Percentiles rank a stretch among this genome's conserved stretches.
Evolutionary conservation across 1,140 invertebrate genomes (phyloP).

Genomic region (Heliconius congener): DNA sequence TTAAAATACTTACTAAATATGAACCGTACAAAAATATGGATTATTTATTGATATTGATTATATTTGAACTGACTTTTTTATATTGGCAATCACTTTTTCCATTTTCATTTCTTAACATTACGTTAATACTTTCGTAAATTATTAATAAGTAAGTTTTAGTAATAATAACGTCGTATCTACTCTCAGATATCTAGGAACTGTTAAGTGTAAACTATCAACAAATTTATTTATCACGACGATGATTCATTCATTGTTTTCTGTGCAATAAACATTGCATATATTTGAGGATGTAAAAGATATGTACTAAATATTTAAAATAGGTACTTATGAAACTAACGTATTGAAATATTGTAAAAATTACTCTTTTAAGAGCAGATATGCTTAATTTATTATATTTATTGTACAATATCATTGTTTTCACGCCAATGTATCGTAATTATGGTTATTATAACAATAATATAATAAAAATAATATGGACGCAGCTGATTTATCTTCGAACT

Average conservation of each 20-base stretch:
- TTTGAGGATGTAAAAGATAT: not conserved
- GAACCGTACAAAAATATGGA: not conserved
- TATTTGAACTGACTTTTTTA: not conserved
- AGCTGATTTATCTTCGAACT: not conserved
- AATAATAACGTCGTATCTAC: not conserved
- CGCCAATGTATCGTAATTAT: not conserved
- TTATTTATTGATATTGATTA: not conserved
- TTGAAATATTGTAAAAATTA: not conserved
- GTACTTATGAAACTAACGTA: not conserved
- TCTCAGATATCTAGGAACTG: not conserved
- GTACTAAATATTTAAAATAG: not conserved
- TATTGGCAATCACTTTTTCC: not conserved
- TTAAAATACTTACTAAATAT: not conserved
- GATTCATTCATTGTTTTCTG: not conserved
- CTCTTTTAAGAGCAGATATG: not conserved
- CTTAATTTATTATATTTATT: not conserved
- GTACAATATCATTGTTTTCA: not conserved
- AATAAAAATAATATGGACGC: not conserved
- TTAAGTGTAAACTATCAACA: not conserved
- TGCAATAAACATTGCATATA: not conserved
- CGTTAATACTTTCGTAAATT: not conserved
- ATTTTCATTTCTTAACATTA: not conserved
- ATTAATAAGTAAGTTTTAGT: not conserved
- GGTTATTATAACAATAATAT: not conserved
- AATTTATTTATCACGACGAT: not conserved